Evolutionary conservation across 2,113 vertebrate genomes (phyloP).

Genomic region (Dryoscopus gambensis): DNA sequence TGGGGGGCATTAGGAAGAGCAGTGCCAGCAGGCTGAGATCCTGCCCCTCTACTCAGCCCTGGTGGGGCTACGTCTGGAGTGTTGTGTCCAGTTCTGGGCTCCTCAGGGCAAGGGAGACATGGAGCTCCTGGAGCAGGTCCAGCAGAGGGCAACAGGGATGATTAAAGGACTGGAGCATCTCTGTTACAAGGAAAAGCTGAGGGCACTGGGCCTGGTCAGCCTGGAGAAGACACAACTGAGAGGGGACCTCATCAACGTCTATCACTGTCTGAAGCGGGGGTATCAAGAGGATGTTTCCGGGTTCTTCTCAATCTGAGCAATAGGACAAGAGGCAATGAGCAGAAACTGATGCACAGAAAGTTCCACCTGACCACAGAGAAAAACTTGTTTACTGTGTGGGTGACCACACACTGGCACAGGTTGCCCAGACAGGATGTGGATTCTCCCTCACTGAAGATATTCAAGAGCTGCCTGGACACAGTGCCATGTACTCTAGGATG

Average conservation of each 20-base stretch:
- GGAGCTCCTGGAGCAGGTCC: accelerated
- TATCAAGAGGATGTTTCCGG: neutral
- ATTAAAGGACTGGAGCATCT: accelerated
- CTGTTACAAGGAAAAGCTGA: neutral
- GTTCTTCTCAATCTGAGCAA: neutral
- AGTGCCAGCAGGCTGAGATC: neutral
- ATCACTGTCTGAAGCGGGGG: neutral
- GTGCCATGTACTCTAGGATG: neutral
- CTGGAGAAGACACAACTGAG: accelerated
- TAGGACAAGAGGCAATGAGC: neutral
- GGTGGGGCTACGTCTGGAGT: neutral
- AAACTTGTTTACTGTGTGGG: neutral
- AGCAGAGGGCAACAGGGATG: accelerated
- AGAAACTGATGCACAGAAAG: neutral
- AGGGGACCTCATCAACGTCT: neutral
- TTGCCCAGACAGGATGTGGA: neutral
- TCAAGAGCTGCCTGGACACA: neutral
- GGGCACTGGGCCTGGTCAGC: neutral
- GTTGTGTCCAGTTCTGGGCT: neutral
- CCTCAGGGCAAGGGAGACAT: neutral
- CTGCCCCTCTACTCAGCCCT: neutral
- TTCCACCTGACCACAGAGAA: neutral
- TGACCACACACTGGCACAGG: neutral
- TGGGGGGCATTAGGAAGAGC: neutral
- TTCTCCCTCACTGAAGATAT: neutral